Evolutionary conservation across 2,797 vertebrate genomes (phyloP), one percentile per base, ranked within the genome.

Genomic region (Tauraco hartlaubi): DNA sequence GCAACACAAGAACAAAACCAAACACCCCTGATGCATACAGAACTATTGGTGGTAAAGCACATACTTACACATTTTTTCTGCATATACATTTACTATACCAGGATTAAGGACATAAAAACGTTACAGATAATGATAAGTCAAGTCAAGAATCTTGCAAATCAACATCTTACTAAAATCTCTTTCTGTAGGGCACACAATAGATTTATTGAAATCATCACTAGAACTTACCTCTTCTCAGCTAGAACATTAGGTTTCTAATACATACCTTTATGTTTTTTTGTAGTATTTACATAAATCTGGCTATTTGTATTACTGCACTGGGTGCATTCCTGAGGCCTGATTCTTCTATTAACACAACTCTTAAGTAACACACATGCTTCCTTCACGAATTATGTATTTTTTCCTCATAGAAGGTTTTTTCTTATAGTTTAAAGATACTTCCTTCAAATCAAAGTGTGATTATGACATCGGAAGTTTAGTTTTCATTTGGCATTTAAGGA

Each of bases 1-100:
- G 97, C 61, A 98, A 98, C 26, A 96, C 85, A 46, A 95, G 46
- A 88, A 28, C 92, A 89, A 92, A 95, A 91, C 31, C 82, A 92
- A 84, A 21, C n/a, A 73, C n/a, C 37, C 37, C 31, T 74, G 59
- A 94, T 54, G 39, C 46, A 61, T 15, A 63, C 21, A 66, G 39
- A 72, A 39, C 54, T 66, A 5, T 6, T 39, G 48, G 17, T 58
- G 52, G 49, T 31, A 68, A 88, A 90, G 18, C 33, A 72, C 19
- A 17, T 25, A 21, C 7, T 75, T 76, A 18, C 3, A 80, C 16
- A 12, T 19, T 18, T 68, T 13, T 43, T 35, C 84, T 46, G 37
- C 37, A 59, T 21, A 19, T 31, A 17, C 37, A 79, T 33, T 54
- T 12, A 21, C 19, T 90, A 6, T 10, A 83, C 85, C 9, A 51